Evolutionary conservation across 2,888 invertebrate genomes (phyloP), one percentile per base, ranked within the genome.

Genomic region (Thysanoteuthis rhombus): DNA sequence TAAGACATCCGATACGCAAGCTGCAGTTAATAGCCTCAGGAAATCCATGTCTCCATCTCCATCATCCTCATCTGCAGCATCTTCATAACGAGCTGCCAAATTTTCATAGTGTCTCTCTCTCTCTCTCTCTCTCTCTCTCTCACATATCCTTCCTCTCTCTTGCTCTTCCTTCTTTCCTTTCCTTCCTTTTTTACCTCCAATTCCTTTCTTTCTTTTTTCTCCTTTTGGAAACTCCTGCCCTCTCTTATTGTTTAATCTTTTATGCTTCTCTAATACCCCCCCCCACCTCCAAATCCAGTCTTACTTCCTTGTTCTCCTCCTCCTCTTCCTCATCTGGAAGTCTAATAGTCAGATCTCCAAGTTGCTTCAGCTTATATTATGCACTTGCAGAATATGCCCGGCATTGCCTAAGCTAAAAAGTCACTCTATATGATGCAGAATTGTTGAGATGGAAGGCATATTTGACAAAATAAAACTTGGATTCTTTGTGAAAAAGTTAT

Each of bases 1-100:
- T 93, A 95, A 95, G 91, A 90, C 94, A 75, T 94, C 95, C 94
- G 94, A 95, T 42, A 8, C 91, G 93, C 95, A 95, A 94, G 93
- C 94, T 94, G 93, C 94, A n/a, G n/a, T n/a, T 38, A 94, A 94
- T 93, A 95, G 95, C 93, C 93, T 93, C 90, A 94, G 95, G 93
- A 95, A 95, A 94, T 96, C 96, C 93, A 94, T 95, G 92, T 96
- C 96, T 19, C 96, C 96, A 25, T 95, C 95, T 16, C 95, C 96
- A 19, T 94, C 95, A 32, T 94, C 75, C n/a, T 75, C 95, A 52
- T 95, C 95, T 28, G 93, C 95, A 40, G 94, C 95, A 42, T 95
- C 95, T 58, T 95, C 58, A 32, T 92, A 92, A 39, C n/a, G 45
- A 89, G 40, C 89, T 91, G 28, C 42, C n/a, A 16, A 19, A 42